Conservation (phyloP, 2,888 invertebrate genomes). For the Vannuccia rotundouncinata region DNA sequence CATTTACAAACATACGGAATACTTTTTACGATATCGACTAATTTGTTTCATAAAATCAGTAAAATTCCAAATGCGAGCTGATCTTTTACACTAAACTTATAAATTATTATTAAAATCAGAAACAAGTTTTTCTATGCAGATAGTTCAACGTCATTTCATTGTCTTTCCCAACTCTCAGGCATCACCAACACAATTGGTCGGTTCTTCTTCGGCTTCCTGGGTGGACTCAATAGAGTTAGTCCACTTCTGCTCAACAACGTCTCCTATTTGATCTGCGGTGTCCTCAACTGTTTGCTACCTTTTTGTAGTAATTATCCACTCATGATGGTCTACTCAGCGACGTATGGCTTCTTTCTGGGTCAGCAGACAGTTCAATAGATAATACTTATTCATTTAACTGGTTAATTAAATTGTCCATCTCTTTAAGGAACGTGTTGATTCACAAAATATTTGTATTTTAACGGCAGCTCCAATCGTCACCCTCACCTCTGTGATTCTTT, state of each 20-base stretch:
- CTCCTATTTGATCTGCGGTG: conserved; percentile 75
- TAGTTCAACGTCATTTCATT: not conserved
- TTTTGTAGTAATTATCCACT: conserved; percentile 71
- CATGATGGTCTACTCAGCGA: conserved; percentile 73
- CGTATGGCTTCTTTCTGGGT: conserved; percentile 68
- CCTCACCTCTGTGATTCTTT: conserved; percentile 90
- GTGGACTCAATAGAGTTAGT: conserved; percentile 66
- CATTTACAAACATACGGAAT: too few relatives aligned
- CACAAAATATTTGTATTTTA: not conserved
- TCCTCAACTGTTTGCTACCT: conserved; percentile 75
- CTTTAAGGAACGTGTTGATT: not conserved
- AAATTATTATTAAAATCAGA: not conserved
- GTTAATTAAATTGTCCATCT: not conserved
- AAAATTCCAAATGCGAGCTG: not conserved
- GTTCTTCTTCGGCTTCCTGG: conserved; percentile 78
- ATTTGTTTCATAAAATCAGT: not conserved
- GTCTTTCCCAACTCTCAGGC: not conserved
- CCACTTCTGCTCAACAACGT: conserved; percentile 81
- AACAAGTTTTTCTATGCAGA: not conserved
- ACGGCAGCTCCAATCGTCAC: too few relatives aligned
- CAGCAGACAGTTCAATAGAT: not conserved
- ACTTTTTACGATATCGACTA: too few relatives aligned
- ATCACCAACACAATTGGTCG: conserved; percentile 78
- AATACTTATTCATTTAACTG: not conserved
- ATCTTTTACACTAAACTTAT: too few relatives aligned